Evolutionary conservation across 2,888 invertebrate genomes (phyloP), one percentile per base, ranked within the genome.

Genomic region (Athalia rosae): DNA sequence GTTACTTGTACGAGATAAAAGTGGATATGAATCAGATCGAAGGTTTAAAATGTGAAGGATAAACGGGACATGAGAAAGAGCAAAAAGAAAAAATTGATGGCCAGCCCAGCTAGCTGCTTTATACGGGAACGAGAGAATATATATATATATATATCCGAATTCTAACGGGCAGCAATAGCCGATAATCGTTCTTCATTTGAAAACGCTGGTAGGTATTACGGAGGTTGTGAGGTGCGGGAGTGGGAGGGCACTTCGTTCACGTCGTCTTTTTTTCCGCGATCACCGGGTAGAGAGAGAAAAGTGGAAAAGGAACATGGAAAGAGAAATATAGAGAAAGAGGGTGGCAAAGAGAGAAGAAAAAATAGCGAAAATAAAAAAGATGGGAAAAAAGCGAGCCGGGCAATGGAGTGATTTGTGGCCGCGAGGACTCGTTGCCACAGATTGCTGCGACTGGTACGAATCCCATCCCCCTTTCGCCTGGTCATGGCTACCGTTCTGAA

Each of bases 101-200:
- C 28, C 28, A 28, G 28, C 28, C 28, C 28, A 28, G 28, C 41
- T 45, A 43, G 66, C 66, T 28, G 41, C 28, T 41, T 66, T 13
- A 47, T 47, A 43, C 8, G 62, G n/a, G 28, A 13, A 66, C 66
- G 45, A 47, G 11, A n/a, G 11, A n/a, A 11, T 56, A 11, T 56
- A 11, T 56, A 8, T 56, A 56, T 56, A 56, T 56, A 56, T 56
- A 56, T 56, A 56, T 56, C 56, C 1, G 11, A n/a, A 56, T n/a
- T n/a, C 58, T 11, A n/a, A 56, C 48, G 67, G 48, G 28, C 53
- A 48, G 48, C 48, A 28, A 28, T 11, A 67, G 50, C 53, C 67
- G 48, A 74, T 48, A 67, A 79, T 81, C 80, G 59, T 82, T 81
- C 81, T 81, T 82, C 81, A 77, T 83, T 80, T 81, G 56, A 77